Evolutionary conservation across 2,888 invertebrate genomes (phyloP), one percentile per base, ranked within the genome.

Genomic region (Tetranychus truncatus): DNA sequence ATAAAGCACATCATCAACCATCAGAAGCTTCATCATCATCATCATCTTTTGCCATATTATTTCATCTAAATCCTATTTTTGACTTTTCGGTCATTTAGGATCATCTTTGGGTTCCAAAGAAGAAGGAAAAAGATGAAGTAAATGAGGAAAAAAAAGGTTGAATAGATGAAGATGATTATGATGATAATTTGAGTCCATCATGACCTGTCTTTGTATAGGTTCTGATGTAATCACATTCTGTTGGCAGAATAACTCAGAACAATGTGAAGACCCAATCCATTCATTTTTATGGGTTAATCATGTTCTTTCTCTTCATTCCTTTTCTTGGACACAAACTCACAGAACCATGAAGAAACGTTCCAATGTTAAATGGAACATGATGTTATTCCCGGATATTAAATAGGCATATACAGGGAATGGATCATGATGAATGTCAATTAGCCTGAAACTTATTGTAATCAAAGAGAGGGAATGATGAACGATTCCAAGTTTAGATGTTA

Each of bases 251-350:
- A 34, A 55, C 15, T 15, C 9, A 15, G 15, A 55, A 55, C 55
- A 55, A 55, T 55, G 55, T 15, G 55, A 55, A 55, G 15, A 55
- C 9, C 9, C 9, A 15, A 55, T 55, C 7, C 55, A 55, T 55
- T 55, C 55, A 55, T 55, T 55, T 55, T 55, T 55, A 55, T 55
- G 55, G 55, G 55, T 55, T 55, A 55, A 55, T 55, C 55, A 55
- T 55, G 55, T 55, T 55, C 55, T 34, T 5, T 34, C 34, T 34
- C 34, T 34, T 34, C 34, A 34, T 34, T 3, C 34, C 4, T 34
- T 34, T 34, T 34, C 34, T 34, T 55, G 55, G 15, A 15, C 55
- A 55, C 3, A 15, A 15, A 55, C 11, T 15, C 55, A 55, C 55
- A 55, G 55, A 55, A 55, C 55, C 55, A 55, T 55, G 55, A 55